Evolutionary conservation across 2,888 invertebrate species (phyloP).

Genomic region (Auanema sp.): DNA sequence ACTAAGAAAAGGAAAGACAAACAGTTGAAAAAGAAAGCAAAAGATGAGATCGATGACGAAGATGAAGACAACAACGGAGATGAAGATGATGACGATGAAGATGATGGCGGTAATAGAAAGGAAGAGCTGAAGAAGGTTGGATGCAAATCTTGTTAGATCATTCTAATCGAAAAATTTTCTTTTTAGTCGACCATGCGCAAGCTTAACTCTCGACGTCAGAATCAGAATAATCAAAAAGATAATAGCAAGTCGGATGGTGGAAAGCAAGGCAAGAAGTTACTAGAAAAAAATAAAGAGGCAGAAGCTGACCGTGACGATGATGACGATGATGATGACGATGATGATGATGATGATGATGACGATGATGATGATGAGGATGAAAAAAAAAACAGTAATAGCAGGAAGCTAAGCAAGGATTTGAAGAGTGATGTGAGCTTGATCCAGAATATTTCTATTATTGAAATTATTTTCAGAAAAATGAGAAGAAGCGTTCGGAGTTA

Average conservation of each 20-base stretch:
- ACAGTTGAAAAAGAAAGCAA: background rate
- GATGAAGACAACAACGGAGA: slow-evolving; percentile 17
- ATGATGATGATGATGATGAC: slow-evolving; percentile 34
- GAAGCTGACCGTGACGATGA: slow-evolving; percentile 24
- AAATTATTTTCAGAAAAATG: background rate
- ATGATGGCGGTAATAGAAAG: slow-evolving; percentile 25
- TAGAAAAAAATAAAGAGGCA: slow-evolving; percentile 12
- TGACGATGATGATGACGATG: slow-evolving; percentile 38
- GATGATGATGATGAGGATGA: slow-evolving; percentile 21
- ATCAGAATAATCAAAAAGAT: background rate
- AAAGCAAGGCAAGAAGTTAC: slow-evolving; percentile 4
- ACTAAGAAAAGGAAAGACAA: background rate
- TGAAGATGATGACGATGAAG: slow-evolving; percentile 29
- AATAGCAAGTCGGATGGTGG: slow-evolving; percentile 10
- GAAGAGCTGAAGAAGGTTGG: slow-evolving; percentile 3
- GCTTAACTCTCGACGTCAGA: background rate
- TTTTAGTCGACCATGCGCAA: no score
- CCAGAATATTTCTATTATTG: no score
- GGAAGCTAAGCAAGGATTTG: no score
- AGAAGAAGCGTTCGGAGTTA: slow-evolving; percentile 1
- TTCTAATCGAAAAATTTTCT: no score
- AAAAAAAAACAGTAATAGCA: slow-evolving; percentile 22
- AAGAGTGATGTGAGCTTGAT: no score
- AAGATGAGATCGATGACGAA: background rate
- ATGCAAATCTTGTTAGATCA: no score